These are phyloP conservation scores for Stegana nigrithorax DNA, from an alignment of 2,888 invertebrate species.

Conservation along the genomic window DNA sequence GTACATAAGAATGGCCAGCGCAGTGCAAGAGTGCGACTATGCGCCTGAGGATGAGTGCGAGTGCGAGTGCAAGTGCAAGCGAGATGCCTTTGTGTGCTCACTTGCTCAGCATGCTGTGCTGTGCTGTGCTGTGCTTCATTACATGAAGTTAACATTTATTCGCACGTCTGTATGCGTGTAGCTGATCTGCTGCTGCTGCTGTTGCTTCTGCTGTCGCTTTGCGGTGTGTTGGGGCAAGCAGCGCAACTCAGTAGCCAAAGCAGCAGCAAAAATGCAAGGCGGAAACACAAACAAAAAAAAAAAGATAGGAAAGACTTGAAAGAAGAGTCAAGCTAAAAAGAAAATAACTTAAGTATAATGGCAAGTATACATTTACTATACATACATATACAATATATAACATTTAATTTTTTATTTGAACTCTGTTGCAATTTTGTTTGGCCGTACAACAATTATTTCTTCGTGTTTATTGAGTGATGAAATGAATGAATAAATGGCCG, in stretches of 20 bases:
- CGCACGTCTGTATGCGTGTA: too few species aligned
- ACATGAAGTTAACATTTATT: too few species aligned
- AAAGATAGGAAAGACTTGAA: background rate
- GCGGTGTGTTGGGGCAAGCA: too few species aligned
- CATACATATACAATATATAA: background rate
- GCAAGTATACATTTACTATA: constrained; percentile 27
- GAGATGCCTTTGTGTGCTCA: too few species aligned
- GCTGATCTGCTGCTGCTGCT: background rate
- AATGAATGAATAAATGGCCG: background rate
- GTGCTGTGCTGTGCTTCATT: too few species aligned
- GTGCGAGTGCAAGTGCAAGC: constrained; percentile 18
- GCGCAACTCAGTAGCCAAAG: too few species aligned
- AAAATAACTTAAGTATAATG: constrained; percentile 25
- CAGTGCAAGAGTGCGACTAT: too few species aligned
- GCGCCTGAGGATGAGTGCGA: too few species aligned
- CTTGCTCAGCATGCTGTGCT: too few species aligned
- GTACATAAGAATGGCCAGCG: too few species aligned
- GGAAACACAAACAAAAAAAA: constrained; percentile 23
- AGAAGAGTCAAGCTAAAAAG: background rate
- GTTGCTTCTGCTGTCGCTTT: background rate
- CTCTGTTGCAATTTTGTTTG: constrained; percentile 17
- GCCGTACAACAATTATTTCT: constrained; percentile 28
- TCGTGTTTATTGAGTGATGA: constrained; percentile 30
- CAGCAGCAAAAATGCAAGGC: too few species aligned
- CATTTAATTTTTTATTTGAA: background rate